Evolutionary conservation across 2,797 vertebrate genomes (phyloP).

Genomic region (Microctenopoma lineatum): DNA sequence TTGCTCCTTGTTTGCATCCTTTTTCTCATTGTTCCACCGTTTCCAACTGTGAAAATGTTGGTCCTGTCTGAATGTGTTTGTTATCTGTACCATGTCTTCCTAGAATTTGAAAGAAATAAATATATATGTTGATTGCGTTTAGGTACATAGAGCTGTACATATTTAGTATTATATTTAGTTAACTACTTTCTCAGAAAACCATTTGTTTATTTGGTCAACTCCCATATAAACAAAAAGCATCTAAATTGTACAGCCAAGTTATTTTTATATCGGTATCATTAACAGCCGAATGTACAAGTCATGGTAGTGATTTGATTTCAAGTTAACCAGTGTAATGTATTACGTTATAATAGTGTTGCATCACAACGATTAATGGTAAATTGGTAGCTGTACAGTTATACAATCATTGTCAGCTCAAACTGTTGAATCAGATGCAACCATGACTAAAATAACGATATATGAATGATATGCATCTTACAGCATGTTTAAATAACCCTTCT

Average conservation of each 20-base stretch:
- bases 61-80: conserved; percentile 77
- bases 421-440: neutral
- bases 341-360: neutral
- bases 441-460: neutral
- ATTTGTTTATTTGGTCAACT: neutral
- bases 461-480: conserved; percentile 46
- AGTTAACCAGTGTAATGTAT: neutral
- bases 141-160: neutral
- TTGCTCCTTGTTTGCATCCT: conserved; percentile 38
- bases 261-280: neutral
- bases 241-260: neutral
- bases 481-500: conserved; percentile 64
- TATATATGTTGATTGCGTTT: neutral
- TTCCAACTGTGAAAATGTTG: conserved; percentile 46
- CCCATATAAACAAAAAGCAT: neutral
- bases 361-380: neutral
- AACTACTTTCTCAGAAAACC: no score
- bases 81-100: conserved; percentile 45
- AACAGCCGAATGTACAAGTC: neutral
- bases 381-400: neutral
- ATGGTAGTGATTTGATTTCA: neutral
- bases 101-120: neutral
- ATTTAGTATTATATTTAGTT: neutral
- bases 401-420: neutral
- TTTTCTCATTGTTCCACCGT: conserved; percentile 46